Evolutionary conservation across 2,888 invertebrate genomes (phyloP), one percentile per base, ranked within the genome.

Genomic region (Drosophila mulleri): DNA sequence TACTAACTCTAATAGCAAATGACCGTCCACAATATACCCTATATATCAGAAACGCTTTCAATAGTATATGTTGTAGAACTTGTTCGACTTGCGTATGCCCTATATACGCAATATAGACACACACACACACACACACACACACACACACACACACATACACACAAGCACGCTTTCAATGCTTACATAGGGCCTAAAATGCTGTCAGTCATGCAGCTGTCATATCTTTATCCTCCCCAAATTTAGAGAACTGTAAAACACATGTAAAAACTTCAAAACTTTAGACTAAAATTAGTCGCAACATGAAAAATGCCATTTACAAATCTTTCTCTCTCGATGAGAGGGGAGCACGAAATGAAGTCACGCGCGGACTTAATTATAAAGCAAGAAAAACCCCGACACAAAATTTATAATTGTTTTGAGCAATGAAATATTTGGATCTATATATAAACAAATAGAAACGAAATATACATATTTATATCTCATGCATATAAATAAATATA

Each of bases 291-390:
- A 68, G 68, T 68, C 32, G 37, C 70, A 16, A 59, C 70, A 58
- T 50, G 41, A 32, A 70, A 58, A 39, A 7, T 12, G 12, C 35
- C 20, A 12, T 67, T 67, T 14, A 32, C n/a, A 53, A 8, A 35
- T 23, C 37, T 39, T 53, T 11, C 16, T 16, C 23, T 32, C 32
- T 23, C n/a, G n/a, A 47, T 35, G 29, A 23, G 42, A 57, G 47
- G 73, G 56, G 48, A 11, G 23, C 32, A 1, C 14, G 32, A 50
- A 50, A 18, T 12, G 7, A 48, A 62, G 80, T 41, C 80, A 79
- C 76, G 80, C 63, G 71, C 42, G 39, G 57, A 75, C 80, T 64
- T 61, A 63, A 77, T 71, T 71, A 77, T 75, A 61, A 80, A 70
- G 70, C 60, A 45, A 18, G 65, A 53, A 7, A 12, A 50, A 18